Evolutionary conservation across 64 coral and sea anemone species (phyloP), one percentile per base, ranked within the genome.

Genomic region (Pachyseris speciosa): DNA sequence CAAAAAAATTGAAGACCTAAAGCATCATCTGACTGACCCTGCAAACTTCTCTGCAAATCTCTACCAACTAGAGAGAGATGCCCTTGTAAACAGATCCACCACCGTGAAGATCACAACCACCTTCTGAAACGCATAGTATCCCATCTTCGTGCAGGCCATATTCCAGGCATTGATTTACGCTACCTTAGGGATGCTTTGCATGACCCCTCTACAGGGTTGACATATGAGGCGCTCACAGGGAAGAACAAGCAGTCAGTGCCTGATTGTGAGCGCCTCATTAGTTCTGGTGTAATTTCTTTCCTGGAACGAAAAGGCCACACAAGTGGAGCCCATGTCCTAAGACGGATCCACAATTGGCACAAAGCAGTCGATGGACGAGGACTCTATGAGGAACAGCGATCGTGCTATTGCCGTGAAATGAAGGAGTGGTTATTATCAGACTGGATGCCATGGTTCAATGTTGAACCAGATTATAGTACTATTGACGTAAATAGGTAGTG

Each of bases 71-170:
- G 86, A 84, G 31, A 94, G 52, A 66, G 41, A 52, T 57, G 67
- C n/a, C 2, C 59, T 13, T 37, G 28, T 16, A 87, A 94, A 42
- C 3, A 28, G 4, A 25, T 90, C 28, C 87, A 95, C 41, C 80
- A 94, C 9, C 40, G 87, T 4, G 92, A 94, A 48, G 87, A 94
- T 39, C 93, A 95, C 51, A 90, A 90, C 25, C 93, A 95, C 51
- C 37, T 95, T 0, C 87, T 95, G 0, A 95, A 90, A 28, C 17
- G 72, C 4, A 95, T 95, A 17, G 36, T 41, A 0, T 61, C 60
- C 11, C 88, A 60, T 34, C 60, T 90, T 13, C 15, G 75, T 5
- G 76, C 51, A 39, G 88, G 42, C 8, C 16, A 66, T 11, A 92
- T 92, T 11, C 90, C 69, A 51, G 80, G 67, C 0, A 5, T 84